Percentiles rank a stretch among this genome's conserved stretches.
Evolutionary conservation across 2,888 invertebrate genomes (phyloP).

Genomic region (Drosophila eohydei): DNA sequence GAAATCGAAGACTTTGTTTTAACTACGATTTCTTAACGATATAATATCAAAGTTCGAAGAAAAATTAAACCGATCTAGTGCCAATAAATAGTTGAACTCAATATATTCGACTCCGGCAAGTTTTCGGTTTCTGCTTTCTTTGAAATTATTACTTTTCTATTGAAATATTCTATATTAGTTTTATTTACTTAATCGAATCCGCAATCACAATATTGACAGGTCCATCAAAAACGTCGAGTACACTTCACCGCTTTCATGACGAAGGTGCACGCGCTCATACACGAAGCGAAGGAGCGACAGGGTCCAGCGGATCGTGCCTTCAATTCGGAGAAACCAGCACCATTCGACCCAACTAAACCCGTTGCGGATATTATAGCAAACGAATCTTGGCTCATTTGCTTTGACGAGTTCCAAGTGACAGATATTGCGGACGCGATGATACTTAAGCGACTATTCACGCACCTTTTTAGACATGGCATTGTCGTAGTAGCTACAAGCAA

Average conservation of each 20-base stretch:
- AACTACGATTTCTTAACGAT: background rate
- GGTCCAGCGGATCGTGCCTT: slow-evolving; percentile 85
- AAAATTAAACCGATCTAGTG: background rate
- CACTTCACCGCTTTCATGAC: slow-evolving; percentile 99
- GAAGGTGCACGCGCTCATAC: slow-evolving; percentile 96
- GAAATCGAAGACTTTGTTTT: background rate
- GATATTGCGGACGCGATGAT: slow-evolving; percentile 99
- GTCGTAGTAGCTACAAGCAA: slow-evolving; percentile 98
- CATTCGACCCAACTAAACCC: slow-evolving; percentile 97
- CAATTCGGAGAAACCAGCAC: slow-evolving; percentile 85
- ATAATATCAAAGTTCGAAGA: slow-evolving; percentile 1
- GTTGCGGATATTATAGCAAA: slow-evolving; percentile 94
- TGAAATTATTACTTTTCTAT: background rate
- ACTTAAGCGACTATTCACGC: slow-evolving; percentile 96
- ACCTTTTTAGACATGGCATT: slow-evolving; percentile 95
- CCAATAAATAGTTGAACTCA: background rate
- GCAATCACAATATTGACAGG: slow-evolving; percentile 85
- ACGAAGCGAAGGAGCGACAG: slow-evolving; percentile 90
- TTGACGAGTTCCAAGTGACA: slow-evolving; percentile 97
- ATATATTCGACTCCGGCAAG: background rate
- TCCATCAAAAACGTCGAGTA: slow-evolving; percentile 90
- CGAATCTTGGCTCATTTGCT: slow-evolving; percentile 96
- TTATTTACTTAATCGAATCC: background rate
- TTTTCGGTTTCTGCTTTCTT: background rate
- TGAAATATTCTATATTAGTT: background rate